A percentile compares a stretch with the other conserved stretches of the same genome.
These are phyloP conservation scores for Scalopus aquaticus DNA, from an alignment of 2,113 vertebrate species.

Conservation along the genomic window DNA sequence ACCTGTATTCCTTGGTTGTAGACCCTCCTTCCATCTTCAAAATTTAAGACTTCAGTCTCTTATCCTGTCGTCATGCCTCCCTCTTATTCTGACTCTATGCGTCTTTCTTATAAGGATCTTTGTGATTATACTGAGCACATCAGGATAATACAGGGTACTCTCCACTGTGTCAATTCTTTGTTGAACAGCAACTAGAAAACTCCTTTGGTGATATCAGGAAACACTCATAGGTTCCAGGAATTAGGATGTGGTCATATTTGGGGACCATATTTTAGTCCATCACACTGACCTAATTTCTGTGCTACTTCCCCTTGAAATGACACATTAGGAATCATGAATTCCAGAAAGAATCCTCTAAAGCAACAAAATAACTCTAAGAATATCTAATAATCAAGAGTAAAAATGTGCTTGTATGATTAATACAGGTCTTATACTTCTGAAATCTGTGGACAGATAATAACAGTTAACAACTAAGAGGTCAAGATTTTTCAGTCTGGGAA, in stretches of 20 bases:
- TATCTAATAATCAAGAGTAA: background rate
- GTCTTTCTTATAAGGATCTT: background rate
- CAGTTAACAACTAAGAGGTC: background rate
- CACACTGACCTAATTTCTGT: background rate
- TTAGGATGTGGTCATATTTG: background rate
- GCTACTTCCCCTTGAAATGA: background rate
- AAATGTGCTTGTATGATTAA: background rate
- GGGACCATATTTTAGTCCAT: background rate
- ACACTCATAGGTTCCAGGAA: background rate
- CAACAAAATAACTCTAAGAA: background rate
- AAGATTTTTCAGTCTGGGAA: background rate
- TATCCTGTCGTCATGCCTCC: background rate
- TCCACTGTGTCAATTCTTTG: background rate
- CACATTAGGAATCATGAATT: background rate
- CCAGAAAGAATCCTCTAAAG: background rate
- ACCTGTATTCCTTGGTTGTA: background rate
- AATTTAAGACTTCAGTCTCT: background rate
- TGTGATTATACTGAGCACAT: background rate
- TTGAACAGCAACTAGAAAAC: background rate
- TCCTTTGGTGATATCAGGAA: background rate
- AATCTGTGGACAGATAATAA: background rate
- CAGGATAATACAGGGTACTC: background rate
- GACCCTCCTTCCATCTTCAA: background rate
- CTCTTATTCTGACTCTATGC: background rate
- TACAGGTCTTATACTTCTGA: background rate